Conservation (phyloP, 2,113 vertebrate genomes). For the Chloebia gouldiae region DNA sequence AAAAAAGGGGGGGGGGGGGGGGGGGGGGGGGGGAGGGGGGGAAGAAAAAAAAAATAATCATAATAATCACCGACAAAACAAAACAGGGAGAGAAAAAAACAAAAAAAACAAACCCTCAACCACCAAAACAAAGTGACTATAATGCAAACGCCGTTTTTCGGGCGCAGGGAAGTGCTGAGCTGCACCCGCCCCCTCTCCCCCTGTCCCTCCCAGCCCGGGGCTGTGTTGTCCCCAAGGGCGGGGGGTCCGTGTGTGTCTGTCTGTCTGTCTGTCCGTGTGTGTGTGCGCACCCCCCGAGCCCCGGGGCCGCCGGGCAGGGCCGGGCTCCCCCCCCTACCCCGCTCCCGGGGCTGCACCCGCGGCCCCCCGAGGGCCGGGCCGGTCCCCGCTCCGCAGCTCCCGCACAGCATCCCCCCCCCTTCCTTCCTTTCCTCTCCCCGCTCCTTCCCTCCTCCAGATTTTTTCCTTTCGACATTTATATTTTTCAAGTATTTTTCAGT, state of each 20-base stretch:
- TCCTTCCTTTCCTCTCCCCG: not conserved
- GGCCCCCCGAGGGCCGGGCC: no score
- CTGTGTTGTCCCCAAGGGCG: not conserved
- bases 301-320: not conserved
- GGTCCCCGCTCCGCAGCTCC: no score
- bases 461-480: constrained; percentile 38
- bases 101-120: not conserved
- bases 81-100: not conserved
- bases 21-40: no score
- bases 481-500: constrained; percentile 49
- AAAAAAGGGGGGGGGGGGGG: not conserved
- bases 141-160: not conserved
- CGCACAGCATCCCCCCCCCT: no score
- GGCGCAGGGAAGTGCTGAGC: not conserved
- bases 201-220: not conserved
- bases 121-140: not conserved
- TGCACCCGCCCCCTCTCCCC: not conserved
- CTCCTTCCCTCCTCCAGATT: not conserved
- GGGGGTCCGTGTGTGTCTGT: not conserved
- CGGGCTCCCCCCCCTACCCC: no score
- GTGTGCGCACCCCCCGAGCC: no score
- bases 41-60: not conserved
- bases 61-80: not conserved
- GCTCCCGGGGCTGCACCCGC: no score
- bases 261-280: no score